A percentile compares a stretch with the other conserved stretches of the same genome.
Conservation (phyloP, 1,140 invertebrate species). For the Spodoptera litura region DNA sequence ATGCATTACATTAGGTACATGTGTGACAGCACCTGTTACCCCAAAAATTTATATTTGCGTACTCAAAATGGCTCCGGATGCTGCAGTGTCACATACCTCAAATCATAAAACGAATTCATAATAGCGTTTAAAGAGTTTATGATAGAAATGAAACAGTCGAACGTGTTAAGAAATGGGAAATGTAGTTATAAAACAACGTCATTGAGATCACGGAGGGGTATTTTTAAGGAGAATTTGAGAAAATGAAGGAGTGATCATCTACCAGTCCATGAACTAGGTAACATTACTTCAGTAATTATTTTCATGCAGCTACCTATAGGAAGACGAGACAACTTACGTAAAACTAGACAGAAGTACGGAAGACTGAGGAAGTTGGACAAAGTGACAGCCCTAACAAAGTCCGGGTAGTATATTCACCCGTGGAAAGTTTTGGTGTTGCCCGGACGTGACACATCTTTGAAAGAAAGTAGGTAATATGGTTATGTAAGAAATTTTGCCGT, state of each 20-base stretch:
- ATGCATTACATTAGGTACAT: not conserved
- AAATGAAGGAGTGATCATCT: too few species aligned
- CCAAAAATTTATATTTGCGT: slow-evolving; percentile 20
- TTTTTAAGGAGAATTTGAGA: too few species aligned
- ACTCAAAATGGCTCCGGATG: not conserved
- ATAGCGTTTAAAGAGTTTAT: not conserved
- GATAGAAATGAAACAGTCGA: too few species aligned
- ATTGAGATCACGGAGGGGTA: too few species aligned
- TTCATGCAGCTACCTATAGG: too few species aligned
- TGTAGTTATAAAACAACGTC: too few species aligned
- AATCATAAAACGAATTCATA: not conserved
- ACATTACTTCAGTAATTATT: too few species aligned
- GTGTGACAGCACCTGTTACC: slow-evolving; percentile 11
- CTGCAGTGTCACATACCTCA: not conserved
- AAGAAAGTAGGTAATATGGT: slow-evolving; percentile 43
- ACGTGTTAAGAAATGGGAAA: too few species aligned
- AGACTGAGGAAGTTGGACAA: not conserved
- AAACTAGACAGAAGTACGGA: not conserved
- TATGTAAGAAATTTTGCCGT: slow-evolving; percentile 30
- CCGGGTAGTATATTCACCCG: slow-evolving; percentile 51
- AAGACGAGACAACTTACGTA: too few species aligned
- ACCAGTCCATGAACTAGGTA: not conserved
- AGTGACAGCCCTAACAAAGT: slow-evolving; percentile 31
- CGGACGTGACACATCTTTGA: slow-evolving; percentile 49
- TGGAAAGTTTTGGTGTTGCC: slow-evolving; percentile 51